A percentile compares a stretch with the other conserved stretches of the same genome.
Conservation (phyloP, 2,113 vertebrate species). For the Coreoperca whiteheadi region DNA sequence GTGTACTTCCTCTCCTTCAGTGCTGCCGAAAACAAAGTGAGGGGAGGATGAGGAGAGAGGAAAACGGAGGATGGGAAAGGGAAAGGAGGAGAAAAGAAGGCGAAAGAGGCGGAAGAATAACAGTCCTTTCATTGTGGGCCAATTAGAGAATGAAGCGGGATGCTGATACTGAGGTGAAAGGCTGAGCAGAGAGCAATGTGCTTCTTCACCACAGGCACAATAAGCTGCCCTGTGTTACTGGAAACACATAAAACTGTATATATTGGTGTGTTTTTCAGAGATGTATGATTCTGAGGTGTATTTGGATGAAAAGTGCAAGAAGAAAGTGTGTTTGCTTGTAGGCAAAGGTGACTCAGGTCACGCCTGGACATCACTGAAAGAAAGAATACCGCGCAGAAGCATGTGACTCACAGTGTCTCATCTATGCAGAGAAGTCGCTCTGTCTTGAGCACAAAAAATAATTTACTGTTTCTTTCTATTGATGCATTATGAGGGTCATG, state of each 20-base stretch:
- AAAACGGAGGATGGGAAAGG: conserved; percentile 28
- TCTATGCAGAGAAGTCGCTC: conserved; percentile 5
- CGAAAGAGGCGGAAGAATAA: conserved; percentile 61
- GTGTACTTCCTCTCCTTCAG: conserved; percentile 59
- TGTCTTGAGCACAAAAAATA: conserved; percentile 3
- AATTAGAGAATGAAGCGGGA: conserved; percentile 70
- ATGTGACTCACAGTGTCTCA: conserved; percentile 50
- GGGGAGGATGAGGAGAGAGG: conserved; percentile 35
- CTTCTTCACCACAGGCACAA: conserved; percentile 4
- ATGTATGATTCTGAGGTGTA: background rate
- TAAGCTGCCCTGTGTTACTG: background rate
- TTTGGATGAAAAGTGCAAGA: background rate
- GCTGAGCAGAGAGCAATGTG: conserved; percentile 36
- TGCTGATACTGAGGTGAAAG: conserved; percentile 69
- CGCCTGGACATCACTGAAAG: conserved; percentile 2
- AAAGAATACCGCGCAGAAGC: conserved; percentile 3
- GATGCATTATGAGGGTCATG: conserved; percentile 36
- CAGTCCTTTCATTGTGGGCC: conserved; percentile 73
- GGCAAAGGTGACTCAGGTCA: conserved; percentile 22
- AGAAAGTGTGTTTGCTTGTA: background rate
- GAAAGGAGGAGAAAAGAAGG: conserved; percentile 43
- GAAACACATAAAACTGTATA: background rate
- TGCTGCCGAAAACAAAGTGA: conserved; percentile 53
- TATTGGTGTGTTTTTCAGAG: background rate
- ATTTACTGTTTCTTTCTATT: conserved; percentile 18